Evolutionary conservation across 2,797 vertebrate species (phyloP).

Genomic region (Eurystomus glaucurus): DNA sequence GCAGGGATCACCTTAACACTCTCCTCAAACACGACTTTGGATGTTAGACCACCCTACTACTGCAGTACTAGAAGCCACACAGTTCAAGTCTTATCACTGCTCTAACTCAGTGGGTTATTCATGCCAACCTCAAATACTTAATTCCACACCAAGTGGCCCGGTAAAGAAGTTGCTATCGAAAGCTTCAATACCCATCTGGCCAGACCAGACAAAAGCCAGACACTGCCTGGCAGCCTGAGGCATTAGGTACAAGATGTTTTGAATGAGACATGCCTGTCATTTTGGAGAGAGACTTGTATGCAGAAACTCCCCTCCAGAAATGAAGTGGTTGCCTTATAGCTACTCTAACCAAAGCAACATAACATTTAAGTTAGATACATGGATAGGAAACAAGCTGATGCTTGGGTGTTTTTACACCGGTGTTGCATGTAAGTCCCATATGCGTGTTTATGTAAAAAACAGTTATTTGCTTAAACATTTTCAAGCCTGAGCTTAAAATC

Average conservation of each 20-base stretch:
- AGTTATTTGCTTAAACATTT: not conserved
- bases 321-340: not conserved
- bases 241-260: conserved; percentile 2
- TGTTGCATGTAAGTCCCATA: not conserved
- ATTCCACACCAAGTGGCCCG: not conserved
- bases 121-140: not conserved
- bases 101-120: not conserved
- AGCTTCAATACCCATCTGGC: not conserved
- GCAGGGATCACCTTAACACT: not conserved
- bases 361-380: not conserved
- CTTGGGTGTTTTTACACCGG: not conserved
- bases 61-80: not conserved
- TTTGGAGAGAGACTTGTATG: not conserved
- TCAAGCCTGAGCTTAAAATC: conserved; percentile 42
- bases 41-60: not conserved
- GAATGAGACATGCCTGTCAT: conserved; percentile 19
- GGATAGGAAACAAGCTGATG: not conserved
- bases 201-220: conserved; percentile 44
- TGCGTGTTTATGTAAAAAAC: not conserved
- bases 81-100: not conserved
- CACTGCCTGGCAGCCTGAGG: conserved; percentile 17
- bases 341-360: not conserved
- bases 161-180: not conserved
- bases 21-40: rapidly evolving
- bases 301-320: conserved; percentile 28